Conservation (phyloP, 2,113 vertebrate species). For the Campylomormyrus numenius region DNA sequence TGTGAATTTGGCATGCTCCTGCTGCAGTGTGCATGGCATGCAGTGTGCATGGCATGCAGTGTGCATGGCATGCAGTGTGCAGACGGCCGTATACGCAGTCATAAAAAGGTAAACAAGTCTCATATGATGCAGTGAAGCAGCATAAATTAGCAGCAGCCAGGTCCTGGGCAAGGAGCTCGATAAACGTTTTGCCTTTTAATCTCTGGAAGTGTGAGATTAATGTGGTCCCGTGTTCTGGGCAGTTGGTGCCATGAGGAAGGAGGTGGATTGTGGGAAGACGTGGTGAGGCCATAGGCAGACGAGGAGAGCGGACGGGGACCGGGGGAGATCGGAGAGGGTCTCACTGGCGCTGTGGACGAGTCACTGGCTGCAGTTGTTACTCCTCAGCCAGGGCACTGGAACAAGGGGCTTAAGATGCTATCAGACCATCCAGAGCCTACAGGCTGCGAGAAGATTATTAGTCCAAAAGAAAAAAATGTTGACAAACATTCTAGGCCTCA, state of each 20-base stretch:
- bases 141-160: background rate
- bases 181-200: background rate
- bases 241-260: background rate
- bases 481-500: constrained; percentile 69
- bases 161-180: background rate
- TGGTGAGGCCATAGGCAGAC: background rate
- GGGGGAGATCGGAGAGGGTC: constrained; percentile 41
- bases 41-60: background rate
- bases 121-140: background rate
- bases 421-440: constrained; percentile 54
- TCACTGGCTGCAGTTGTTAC: constrained; percentile 61
- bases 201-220: background rate
- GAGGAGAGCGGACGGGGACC: constrained; percentile 20
- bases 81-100: background rate
- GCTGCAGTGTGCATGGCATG: background rate
- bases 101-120: background rate
- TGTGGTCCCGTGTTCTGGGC: background rate
- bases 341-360: constrained; percentile 65
- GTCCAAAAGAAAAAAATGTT: constrained; percentile 56
- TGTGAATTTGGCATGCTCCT: background rate
- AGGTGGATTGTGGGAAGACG: background rate
- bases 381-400: constrained; percentile 62
- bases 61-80: background rate
- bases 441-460: constrained; percentile 65
- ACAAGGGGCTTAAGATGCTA: constrained; percentile 74